Conservation (phyloP, 2,888 invertebrate genomes). For the Enchytraeus crypticus region DNA sequence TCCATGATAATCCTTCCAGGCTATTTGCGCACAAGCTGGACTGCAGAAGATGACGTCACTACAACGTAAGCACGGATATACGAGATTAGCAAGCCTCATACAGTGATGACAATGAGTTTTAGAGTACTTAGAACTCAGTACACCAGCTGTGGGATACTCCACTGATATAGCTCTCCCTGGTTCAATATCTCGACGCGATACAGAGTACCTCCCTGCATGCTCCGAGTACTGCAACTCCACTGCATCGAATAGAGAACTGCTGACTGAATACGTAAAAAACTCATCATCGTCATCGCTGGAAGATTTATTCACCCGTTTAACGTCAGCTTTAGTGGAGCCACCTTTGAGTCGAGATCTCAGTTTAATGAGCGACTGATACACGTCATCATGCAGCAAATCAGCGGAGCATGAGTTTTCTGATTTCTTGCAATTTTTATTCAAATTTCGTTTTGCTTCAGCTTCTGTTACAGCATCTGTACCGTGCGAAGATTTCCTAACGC, state of each 20-base stretch:
- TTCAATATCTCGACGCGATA: constrained; percentile 34
- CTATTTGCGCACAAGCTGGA: constrained; percentile 5
- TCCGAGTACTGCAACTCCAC: constrained; percentile 28
- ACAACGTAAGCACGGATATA: constrained; percentile 15
- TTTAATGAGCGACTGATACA: too few relatives aligned
- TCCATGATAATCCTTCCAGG: constrained; percentile 19
- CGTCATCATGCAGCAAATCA: too few relatives aligned
- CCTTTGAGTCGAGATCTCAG: too few relatives aligned
- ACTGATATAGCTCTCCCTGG: constrained; percentile 65
- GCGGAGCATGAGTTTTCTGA: too few relatives aligned
- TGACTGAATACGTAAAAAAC: too few relatives aligned
- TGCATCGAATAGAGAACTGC: neutral
- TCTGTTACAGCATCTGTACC: too few relatives aligned
- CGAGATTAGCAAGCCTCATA: neutral
- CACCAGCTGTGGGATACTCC: constrained; percentile 72
- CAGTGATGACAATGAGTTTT: constrained; percentile 64
- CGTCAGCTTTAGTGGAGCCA: too few relatives aligned
- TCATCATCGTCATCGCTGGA: too few relatives aligned
- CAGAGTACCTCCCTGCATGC: constrained; percentile 34
- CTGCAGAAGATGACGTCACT: constrained; percentile 16
- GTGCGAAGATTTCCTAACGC: too few relatives aligned
- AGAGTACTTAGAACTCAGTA: constrained; percentile 55
- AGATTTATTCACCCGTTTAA: too few relatives aligned
- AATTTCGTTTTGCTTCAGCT: too few relatives aligned
- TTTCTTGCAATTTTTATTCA: too few relatives aligned